phyloP scores from a whole-genome alignment of 2,113 vertebrate species.

The Cisticola juncidis region DNA sequence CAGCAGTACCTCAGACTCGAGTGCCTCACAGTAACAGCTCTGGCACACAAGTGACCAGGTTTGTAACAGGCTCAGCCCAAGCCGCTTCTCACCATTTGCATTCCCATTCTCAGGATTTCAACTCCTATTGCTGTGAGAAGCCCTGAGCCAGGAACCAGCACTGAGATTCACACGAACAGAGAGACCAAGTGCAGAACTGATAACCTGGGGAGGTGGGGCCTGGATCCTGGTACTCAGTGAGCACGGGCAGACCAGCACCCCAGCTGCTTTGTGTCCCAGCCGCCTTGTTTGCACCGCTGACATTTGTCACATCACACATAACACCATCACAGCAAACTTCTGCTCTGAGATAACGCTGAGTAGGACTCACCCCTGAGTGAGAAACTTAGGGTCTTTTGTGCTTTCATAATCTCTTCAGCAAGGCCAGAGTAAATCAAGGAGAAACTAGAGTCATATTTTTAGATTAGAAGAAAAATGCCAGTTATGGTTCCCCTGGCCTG shows the following conservation, averaged over 20 bases:
- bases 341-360: background rate
- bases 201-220: background rate
- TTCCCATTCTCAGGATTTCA: background rate
- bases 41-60: background rate
- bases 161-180: background rate
- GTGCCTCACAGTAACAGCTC: background rate
- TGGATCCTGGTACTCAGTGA: background rate
- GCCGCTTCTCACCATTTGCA: accelerated
- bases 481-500: background rate
- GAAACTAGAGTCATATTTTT: background rate
- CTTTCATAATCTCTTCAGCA: background rate
- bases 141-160: background rate
- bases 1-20: background rate
- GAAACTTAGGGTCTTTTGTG: background rate
- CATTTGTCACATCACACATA: background rate
- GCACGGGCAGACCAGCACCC: background rate
- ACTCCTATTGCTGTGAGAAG: background rate
- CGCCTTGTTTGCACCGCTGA: accelerated
- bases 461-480: background rate
- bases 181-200: background rate
- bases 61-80: background rate
- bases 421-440: background rate
- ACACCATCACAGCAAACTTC: background rate
- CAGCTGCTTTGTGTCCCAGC: background rate
- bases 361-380: background rate